These are phyloP conservation scores for Huso huso DNA, from an alignment of 2,797 vertebrate genomes.

Conservation along the genomic window DNA sequence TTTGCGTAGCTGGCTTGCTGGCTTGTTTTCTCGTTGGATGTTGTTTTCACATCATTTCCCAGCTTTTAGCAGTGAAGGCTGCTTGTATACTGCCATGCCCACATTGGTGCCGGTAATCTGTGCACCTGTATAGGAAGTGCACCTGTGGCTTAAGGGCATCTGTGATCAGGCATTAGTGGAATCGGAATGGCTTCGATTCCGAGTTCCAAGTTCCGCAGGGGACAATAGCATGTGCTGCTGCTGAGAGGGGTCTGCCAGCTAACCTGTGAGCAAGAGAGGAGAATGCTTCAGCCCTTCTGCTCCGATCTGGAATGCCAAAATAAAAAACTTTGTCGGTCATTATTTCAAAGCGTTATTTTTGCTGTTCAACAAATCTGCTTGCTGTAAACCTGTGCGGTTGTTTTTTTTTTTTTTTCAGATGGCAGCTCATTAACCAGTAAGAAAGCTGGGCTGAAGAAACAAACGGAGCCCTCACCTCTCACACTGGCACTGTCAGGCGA, in stretches of 20 bases:
- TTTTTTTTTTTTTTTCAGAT: no score
- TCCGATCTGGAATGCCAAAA: no score
- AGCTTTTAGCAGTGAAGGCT: background rate
- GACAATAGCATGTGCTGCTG: slow-evolving; percentile 54
- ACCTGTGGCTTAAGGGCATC: slow-evolving; percentile 63
- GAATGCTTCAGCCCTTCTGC: no score
- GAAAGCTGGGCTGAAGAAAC: no score
- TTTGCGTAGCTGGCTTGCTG: background rate
- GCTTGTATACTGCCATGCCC: slow-evolving; percentile 31
- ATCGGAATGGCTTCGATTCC: slow-evolving; percentile 35
- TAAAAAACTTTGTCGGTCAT: no score
- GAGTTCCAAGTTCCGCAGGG: slow-evolving; percentile 43
- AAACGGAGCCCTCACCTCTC: no score
- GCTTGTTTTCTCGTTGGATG: fast-evolving
- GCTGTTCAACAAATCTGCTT: no score
- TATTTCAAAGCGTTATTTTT: no score
- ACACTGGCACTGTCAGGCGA: no score
- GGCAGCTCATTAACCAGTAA: no score
- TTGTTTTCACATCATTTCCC: slow-evolving; percentile 10
- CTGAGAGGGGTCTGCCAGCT: slow-evolving; percentile 34
- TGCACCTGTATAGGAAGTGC: slow-evolving; percentile 66
- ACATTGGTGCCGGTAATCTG: slow-evolving; percentile 39
- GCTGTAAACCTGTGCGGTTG: no score
- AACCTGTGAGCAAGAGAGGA: no score
- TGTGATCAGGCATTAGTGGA: slow-evolving; percentile 41